These are phyloP conservation scores for Diaphora mendica DNA, from an alignment of 2,888 invertebrate species.

Conservation along the genomic window DNA sequence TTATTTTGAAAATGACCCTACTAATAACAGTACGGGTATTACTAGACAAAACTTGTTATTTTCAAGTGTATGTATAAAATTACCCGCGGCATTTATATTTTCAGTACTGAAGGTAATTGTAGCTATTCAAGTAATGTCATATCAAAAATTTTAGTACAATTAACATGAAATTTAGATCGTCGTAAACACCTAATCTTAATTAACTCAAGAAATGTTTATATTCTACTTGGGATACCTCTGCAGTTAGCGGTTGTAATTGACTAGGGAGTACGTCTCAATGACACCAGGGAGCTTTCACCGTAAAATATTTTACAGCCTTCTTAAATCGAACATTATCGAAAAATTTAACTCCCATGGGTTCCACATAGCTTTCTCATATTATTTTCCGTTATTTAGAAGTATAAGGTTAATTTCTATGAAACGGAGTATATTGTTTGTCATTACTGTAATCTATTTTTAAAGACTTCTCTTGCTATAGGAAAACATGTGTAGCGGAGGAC, in stretches of 20 bases:
- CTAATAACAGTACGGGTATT: no score
- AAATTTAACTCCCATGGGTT: conserved; percentile 52
- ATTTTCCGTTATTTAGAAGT: conserved; percentile 42
- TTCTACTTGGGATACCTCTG: conserved; percentile 24
- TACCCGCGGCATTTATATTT: neutral
- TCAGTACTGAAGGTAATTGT: no score
- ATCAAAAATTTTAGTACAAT: neutral
- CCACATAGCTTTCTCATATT: conserved; percentile 33
- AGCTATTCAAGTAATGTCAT: no score
- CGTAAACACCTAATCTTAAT: conserved; percentile 11
- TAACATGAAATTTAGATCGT: neutral
- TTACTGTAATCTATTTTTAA: neutral
- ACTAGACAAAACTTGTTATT: no score
- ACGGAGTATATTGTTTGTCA: neutral
- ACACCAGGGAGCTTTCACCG: conserved; percentile 47
- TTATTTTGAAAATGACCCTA: neutral
- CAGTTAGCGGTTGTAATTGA: conserved; percentile 53
- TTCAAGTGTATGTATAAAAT: no score
- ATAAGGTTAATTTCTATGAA: neutral
- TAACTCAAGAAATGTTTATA: conserved; percentile 9
- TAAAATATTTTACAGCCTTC: conserved; percentile 67
- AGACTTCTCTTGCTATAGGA: no score
- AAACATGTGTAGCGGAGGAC: no score
- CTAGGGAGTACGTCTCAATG: conserved; percentile 50
- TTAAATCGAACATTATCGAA: conserved; percentile 69